These are phyloP conservation scores for Paragorgia papillata DNA, from an alignment of 92 coral and sea anemone genomes.

Conservation along the genomic window DNA sequence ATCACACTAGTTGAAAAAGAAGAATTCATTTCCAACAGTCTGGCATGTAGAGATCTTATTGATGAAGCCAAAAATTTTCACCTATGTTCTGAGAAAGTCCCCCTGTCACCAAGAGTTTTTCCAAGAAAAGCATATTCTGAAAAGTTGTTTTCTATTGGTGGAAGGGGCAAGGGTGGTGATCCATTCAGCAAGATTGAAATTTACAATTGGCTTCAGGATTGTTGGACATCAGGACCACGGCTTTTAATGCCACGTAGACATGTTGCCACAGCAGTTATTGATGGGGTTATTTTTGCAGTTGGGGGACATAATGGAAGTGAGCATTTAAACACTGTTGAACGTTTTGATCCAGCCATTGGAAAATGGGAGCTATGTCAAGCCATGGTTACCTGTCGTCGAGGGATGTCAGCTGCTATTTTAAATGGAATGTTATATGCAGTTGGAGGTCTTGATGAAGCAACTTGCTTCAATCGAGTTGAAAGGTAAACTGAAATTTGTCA, in stretches of 20 bases:
- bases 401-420: constrained; percentile 94
- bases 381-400: constrained; percentile 88
- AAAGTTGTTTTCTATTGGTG: constrained; percentile 84
- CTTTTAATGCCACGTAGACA: constrained; percentile 88
- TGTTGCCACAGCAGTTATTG: constrained; percentile 86
- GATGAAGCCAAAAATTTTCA: constrained; percentile 97
- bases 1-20: constrained; percentile 73
- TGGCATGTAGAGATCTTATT: constrained; percentile 77
- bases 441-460: constrained; percentile 95
- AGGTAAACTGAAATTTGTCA: constrained; percentile 54
- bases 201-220: constrained; percentile 86
- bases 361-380: constrained; percentile 76
- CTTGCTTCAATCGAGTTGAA: constrained; percentile 93
- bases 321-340: constrained; percentile 90
- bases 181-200: constrained; percentile 92
- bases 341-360: constrained; percentile 81
- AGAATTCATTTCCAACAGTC: constrained; percentile 55
- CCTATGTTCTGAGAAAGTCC: constrained; percentile 70
- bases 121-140: constrained; percentile 76
- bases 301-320: constrained; percentile 97
- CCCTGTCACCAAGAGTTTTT: constrained; percentile 70
- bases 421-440: constrained; percentile 92
- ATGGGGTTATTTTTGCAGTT: constrained; percentile 87
- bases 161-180: constrained; percentile 96
- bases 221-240: constrained; percentile 84